Base-by-base conservation (phyloP, 1,140 invertebrate genomes). In the Trachymyrmex septentrionalis region DNA sequence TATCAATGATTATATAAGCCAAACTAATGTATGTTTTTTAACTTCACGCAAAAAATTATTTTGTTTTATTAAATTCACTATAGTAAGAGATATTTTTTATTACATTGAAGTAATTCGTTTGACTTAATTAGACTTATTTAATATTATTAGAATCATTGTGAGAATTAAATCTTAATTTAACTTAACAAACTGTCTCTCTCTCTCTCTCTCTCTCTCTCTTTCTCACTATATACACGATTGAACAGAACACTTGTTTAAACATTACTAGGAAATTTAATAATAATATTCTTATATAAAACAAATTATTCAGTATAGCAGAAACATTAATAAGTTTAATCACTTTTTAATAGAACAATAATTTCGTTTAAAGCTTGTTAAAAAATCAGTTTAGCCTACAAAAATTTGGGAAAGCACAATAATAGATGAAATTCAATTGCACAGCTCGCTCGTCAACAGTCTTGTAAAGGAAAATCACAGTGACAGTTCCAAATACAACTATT, bases 401-500 rank as follows among this genome's bases (percentile, higher is more conserved):
- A 16, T 30, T 34, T 19, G 6, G 21, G n/a, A 4, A 16, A 63
- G 27, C 72, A 19, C 44, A 10, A 19, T 59, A 71, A 21, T 24
- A 30, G 48, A 14, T 66, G 10, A 24, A 44, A 57, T 38, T 76
- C n/a, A 16, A 63, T 76, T 27, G 19, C 21, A 53, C 24, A 64
- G 6, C 14, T 71, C 16, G 16, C 19, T 34, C 24, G 66, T 21
- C 14, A 16, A 34, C 19, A 30, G 38, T 64, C 27, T 85, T 30
- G 12, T 44, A 48, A 77, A 61, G 73, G 73, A 57, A 85, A 89
- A 78, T 67, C 50, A 44, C 44, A 6, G 30, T 59, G 86, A 87
- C 80, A 84, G 66, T 30, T 24, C 57, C 80, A 53, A 85, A 86
- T 66, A 63, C 67, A 85, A 91, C 89, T 88, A 78, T 85, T 85